phyloP scores from a whole-genome alignment of 2,113 vertebrate genomes.

The Plecotus auritus region DNA sequence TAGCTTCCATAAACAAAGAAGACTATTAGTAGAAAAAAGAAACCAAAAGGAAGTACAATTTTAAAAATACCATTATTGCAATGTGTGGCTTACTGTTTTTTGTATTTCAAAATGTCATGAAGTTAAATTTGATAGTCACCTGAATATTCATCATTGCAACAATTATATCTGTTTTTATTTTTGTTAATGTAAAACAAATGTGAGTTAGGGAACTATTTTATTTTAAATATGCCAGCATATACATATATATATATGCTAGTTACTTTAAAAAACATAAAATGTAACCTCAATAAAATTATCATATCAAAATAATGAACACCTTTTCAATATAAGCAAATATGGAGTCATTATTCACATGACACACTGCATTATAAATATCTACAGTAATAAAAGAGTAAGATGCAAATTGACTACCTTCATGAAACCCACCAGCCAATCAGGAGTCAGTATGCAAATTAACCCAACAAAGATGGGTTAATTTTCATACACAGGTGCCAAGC shows the following conservation, averaged over 20 bases:
- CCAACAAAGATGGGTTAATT: too few relatives aligned
- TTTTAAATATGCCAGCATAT: not conserved
- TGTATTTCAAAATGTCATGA: not conserved
- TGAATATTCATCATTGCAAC: not conserved
- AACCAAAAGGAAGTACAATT: not conserved
- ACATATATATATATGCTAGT: not conserved
- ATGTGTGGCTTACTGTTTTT: not conserved
- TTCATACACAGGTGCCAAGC: too few relatives aligned
- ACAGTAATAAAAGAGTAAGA: too few relatives aligned
- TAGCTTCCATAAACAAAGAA: not conserved
- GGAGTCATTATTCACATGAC: not conserved
- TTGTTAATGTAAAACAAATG: not conserved
- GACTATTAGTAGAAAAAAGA: not conserved
- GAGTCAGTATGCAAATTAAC: too few relatives aligned
- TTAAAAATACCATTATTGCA: not conserved
- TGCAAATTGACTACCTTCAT: too few relatives aligned
- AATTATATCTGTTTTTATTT: not conserved
- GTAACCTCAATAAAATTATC: not conserved
- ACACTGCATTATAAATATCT: not conserved
- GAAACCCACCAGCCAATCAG: too few relatives aligned
- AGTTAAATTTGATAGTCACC: not conserved
- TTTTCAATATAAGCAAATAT: not conserved
- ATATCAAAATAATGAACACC: not conserved
- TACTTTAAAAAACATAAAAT: not conserved
- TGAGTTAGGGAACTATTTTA: not conserved